phyloP scores from a whole-genome alignment of 1,140 invertebrate species.

The Cydia strobilella region DNA sequence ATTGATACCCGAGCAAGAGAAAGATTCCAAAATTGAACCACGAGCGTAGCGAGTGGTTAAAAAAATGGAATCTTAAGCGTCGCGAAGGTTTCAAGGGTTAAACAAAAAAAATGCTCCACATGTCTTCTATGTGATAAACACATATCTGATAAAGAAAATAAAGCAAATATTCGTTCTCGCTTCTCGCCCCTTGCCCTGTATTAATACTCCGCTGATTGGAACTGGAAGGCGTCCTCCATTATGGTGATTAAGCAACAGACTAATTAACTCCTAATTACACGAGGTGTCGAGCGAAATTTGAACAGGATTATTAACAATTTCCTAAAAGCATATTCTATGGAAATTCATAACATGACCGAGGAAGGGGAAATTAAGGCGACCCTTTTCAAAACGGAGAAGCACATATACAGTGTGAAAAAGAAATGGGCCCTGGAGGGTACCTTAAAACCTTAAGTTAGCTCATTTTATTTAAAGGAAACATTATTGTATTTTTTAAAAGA shows the following conservation, averaged over 20 bases:
- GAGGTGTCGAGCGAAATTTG: slow-evolving; percentile 12
- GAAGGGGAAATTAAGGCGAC: background rate
- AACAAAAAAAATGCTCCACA: too few species aligned
- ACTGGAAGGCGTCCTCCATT: background rate
- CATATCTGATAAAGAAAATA: background rate
- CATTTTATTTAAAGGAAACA: too few species aligned
- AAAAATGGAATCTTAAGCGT: too few species aligned
- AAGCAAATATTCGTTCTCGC: background rate
- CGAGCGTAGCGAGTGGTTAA: too few species aligned
- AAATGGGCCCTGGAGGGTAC: too few species aligned
- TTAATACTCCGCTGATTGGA: slow-evolving; percentile 6
- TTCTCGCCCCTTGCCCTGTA: background rate
- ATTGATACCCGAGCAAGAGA: too few species aligned
- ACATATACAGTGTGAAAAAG: too few species aligned
- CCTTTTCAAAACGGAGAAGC: background rate
- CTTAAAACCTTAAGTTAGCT: too few species aligned
- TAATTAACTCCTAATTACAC: slow-evolving; percentile 27
- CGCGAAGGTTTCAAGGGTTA: too few species aligned
- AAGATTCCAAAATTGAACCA: too few species aligned
- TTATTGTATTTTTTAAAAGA: too few species aligned
- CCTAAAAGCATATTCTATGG: slow-evolving; percentile 11
- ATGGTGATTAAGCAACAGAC: slow-evolving; percentile 11
- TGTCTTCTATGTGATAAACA: too few species aligned
- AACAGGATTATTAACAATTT: slow-evolving; percentile 11
- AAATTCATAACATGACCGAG: slow-evolving; percentile 13